These are phyloP conservation scores for Artibeus jamaicensis DNA, from an alignment of 2,797 vertebrate species.

Conservation along the genomic window DNA sequence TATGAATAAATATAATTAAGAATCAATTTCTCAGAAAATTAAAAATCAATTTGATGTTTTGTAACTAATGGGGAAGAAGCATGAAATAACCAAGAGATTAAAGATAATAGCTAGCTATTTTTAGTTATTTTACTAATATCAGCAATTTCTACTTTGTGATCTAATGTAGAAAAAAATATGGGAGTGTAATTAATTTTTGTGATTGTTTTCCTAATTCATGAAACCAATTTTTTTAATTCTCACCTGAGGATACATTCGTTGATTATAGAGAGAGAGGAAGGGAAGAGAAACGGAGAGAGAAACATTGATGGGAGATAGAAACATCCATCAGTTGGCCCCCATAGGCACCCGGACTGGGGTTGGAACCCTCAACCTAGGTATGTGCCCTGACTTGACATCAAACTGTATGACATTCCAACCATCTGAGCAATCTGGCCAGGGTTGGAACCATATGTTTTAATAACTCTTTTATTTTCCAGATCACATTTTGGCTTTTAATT, in stretches of 20 bases:
- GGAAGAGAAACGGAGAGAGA: neutral
- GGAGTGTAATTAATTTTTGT: neutral
- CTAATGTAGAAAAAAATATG: neutral
- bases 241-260: neutral
- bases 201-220: neutral
- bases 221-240: neutral
- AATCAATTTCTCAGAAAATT: neutral
- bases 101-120: neutral
- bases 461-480: neutral
- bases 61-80: neutral
- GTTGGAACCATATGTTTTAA: neutral
- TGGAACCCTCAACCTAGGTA: neutral
- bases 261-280: neutral
- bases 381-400: neutral
- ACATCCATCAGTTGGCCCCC: no score
- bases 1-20: neutral
- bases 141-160: neutral
- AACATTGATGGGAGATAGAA: no score
- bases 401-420: neutral
- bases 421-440: neutral
- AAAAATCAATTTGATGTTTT: neutral
- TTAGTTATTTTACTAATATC: neutral
- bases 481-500: neutral
- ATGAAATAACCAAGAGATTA: neutral
- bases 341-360: neutral